phyloP scores from a whole-genome alignment of 2,888 invertebrate genomes.

The Lymantria monacha region DNA sequence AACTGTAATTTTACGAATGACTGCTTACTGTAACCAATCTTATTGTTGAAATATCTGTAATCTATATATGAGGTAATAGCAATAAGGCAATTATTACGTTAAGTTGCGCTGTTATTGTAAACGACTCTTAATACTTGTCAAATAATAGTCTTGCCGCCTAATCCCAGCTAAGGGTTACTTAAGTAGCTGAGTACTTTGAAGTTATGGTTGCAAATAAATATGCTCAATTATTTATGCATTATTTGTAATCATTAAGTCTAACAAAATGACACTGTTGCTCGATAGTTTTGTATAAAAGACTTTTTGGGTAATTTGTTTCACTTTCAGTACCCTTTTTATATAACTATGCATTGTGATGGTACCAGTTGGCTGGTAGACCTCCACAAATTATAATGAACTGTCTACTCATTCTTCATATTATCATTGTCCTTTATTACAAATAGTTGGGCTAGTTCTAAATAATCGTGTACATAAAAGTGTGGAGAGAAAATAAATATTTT shows the following conservation, averaged over 20 bases:
- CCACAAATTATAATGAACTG: no score
- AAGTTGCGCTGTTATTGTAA: constrained; percentile 33
- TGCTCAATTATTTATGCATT: constrained; percentile 50
- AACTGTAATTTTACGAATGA: constrained; percentile 17
- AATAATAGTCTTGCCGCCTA: constrained; percentile 32
- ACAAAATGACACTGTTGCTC: constrained; percentile 15
- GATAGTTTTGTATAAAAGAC: background rate
- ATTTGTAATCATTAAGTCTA: constrained; percentile 39
- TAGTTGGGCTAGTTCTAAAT: no score
- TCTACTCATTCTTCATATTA: no score
- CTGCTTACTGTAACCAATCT: constrained; percentile 12
- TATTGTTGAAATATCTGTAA: constrained; percentile 2
- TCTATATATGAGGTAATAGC: constrained; percentile 19
- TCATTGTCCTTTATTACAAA: no score
- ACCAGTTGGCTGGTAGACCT: no score
- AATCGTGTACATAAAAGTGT: no score
- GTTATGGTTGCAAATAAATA: constrained; percentile 34
- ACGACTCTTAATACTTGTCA: constrained; percentile 20
- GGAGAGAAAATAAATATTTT: no score
- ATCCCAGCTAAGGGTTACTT: constrained; percentile 42
- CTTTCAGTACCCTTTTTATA: background rate
- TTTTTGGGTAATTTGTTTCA: background rate
- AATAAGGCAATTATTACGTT: constrained; percentile 26
- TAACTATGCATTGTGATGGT: background rate
- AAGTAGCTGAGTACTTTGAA: constrained; percentile 32